phyloP scores from a whole-genome alignment of 2,888 invertebrate genomes.

The Drosophila emarginata region DNA sequence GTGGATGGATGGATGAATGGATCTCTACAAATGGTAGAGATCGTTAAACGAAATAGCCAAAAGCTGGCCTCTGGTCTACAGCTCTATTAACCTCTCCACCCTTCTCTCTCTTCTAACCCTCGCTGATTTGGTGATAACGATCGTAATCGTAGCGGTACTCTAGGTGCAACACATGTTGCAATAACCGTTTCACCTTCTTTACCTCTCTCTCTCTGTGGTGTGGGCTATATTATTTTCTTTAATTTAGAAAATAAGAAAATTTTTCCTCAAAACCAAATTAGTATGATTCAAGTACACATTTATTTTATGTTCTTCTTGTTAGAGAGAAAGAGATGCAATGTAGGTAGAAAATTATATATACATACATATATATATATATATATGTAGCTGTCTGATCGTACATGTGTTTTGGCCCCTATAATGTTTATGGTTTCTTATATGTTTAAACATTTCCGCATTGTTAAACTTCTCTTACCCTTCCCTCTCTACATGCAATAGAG shows the following conservation, averaged over 20 bases:
- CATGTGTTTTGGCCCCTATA: slow-evolving; percentile 62
- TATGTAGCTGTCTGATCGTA: slow-evolving; percentile 34
- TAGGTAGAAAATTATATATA: slow-evolving; percentile 29
- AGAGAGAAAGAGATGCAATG: not conserved
- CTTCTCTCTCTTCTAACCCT: slow-evolving; percentile 11
- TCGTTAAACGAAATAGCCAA: slow-evolving; percentile 56
- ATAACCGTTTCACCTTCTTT: slow-evolving; percentile 25
- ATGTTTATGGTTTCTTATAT: slow-evolving; percentile 19
- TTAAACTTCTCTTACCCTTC: not conserved
- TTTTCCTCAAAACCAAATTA: slow-evolving; percentile 54
- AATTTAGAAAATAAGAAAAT: slow-evolving; percentile 68
- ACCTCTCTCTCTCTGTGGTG: slow-evolving; percentile 12
- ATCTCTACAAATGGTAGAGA: slow-evolving; percentile 10
- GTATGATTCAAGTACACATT: slow-evolving; percentile 53
- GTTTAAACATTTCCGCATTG: slow-evolving; percentile 48
- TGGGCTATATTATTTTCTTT: slow-evolving; percentile 63
- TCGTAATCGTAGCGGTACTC: slow-evolving; percentile 76
- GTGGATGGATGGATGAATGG: not conserved
- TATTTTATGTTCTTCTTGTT: slow-evolving; percentile 61
- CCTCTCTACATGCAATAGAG: slow-evolving; percentile 6
- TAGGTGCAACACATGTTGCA: slow-evolving; percentile 76
- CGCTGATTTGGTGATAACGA: slow-evolving; percentile 82
- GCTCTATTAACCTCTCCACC: slow-evolving; percentile 79
- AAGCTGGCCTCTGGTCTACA: slow-evolving; percentile 55
- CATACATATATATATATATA: slow-evolving; percentile 24